phyloP scores from a whole-genome alignment of 1,140 invertebrate species.

The Hyposmocoma kahamanoa region DNA sequence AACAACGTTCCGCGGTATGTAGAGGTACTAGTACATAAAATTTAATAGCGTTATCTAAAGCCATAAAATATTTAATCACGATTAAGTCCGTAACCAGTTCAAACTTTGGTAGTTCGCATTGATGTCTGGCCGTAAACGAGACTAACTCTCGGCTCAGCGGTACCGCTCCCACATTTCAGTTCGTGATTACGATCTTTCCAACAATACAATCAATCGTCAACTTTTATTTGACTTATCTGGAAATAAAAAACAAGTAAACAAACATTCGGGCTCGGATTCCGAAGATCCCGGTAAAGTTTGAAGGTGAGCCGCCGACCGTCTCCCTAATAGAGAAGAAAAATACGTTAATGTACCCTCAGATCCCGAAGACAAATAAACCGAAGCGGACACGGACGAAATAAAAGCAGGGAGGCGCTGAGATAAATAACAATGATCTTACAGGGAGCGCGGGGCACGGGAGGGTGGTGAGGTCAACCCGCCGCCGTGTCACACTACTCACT shows the following conservation, averaged over 20 bases:
- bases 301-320: constrained; percentile 62
- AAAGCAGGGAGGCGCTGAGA: constrained; percentile 52
- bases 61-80: constrained; percentile 21
- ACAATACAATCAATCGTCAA: constrained; percentile 69
- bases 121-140: constrained; percentile 31
- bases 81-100: constrained; percentile 22
- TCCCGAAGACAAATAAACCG: constrained; percentile 69
- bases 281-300: constrained; percentile 56
- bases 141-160: constrained; percentile 33
- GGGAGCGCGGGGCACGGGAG: constrained; percentile 22
- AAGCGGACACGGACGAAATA: constrained; percentile 61
- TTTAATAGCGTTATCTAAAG: constrained; percentile 11
- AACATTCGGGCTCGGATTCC: constrained; percentile 48
- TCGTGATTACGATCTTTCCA: constrained; percentile 47
- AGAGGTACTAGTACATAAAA: constrained; percentile 14
- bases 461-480: neutral
- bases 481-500: constrained; percentile 30
- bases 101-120: constrained; percentile 27
- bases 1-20: constrained; percentile 14
- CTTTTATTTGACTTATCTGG: constrained; percentile 66
- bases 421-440: constrained; percentile 65
- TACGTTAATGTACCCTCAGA: constrained; percentile 71
- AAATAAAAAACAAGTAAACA: constrained; percentile 67
- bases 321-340: constrained; percentile 72
- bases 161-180: constrained; percentile 31